Percentiles rank a stretch among this genome's conserved stretches.
phyloP scores from a whole-genome alignment of 2,113 vertebrate species.

The Bombycilla garrulus region DNA sequence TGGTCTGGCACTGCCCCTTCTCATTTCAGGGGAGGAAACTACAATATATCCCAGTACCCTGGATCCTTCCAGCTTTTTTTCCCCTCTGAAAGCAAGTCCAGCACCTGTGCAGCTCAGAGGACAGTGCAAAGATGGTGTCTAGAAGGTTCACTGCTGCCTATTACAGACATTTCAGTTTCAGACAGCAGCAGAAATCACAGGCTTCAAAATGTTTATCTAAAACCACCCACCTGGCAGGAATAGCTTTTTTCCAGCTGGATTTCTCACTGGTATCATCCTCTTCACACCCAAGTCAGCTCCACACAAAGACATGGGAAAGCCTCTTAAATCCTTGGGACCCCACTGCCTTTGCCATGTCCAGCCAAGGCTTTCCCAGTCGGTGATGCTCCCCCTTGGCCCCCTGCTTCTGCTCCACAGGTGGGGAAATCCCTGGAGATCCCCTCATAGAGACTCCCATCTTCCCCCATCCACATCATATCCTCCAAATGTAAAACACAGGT shows the following conservation, averaged over 20 bases:
- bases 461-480: not conserved
- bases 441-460: not conserved
- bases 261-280: not conserved
- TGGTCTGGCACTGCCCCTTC: slow-evolving; percentile 3
- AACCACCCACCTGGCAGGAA: not conserved
- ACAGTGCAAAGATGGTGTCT: not conserved
- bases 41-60: rapidly evolving
- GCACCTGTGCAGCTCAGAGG: not conserved
- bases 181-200: not conserved
- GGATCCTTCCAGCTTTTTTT: not conserved
- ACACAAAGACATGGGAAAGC: not conserved
- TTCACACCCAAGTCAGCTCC: not conserved
- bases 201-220: not conserved
- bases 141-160: not conserved
- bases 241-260: not conserved
- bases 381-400: not conserved
- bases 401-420: not conserved
- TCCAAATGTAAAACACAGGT: not conserved
- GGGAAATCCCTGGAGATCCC: not conserved
- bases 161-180: not conserved
- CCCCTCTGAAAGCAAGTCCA: not conserved
- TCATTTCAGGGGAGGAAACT: not conserved
- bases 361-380: not conserved
- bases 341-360: not conserved
- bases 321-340: not conserved